Percentiles rank a stretch among this genome's conserved stretches.
phyloP scores from a whole-genome alignment of 2,113 vertebrate species.

The Herpetotheres cachinnans region DNA sequence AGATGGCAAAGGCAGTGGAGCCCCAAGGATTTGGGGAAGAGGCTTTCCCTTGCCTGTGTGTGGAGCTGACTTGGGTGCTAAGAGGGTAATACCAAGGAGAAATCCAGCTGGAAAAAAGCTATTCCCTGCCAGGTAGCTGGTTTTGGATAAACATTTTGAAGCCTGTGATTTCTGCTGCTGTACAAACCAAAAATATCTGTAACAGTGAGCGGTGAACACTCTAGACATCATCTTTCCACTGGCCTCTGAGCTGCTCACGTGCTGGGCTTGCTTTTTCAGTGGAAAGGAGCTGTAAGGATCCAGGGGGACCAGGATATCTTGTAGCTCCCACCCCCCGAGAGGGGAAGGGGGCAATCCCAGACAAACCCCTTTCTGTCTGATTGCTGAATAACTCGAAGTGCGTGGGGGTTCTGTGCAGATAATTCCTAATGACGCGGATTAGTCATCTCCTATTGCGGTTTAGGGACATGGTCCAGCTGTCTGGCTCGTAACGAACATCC shows the following conservation, averaged over 20 bases:
- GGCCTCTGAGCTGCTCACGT: background rate
- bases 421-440: conserved; percentile 18
- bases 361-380: background rate
- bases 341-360: conserved; percentile 4
- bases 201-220: background rate
- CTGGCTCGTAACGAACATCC: background rate
- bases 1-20: background rate
- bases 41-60: background rate
- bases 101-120: background rate
- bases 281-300: background rate
- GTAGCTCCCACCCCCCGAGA: background rate
- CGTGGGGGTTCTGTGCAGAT: conserved; percentile 37
- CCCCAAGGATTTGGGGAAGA: background rate
- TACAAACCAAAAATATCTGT: background rate
- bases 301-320: rapidly evolving
- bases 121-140: background rate
- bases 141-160: background rate
- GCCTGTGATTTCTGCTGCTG: background rate
- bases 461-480: background rate
- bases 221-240: background rate
- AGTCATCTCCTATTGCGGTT: conserved; percentile 50
- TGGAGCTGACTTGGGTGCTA: background rate
- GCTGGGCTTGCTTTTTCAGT: background rate
- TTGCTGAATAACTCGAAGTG: background rate
- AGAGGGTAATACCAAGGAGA: background rate